phyloP scores from a whole-genome alignment of 2,888 invertebrate species.

The Thalpophila matura region DNA sequence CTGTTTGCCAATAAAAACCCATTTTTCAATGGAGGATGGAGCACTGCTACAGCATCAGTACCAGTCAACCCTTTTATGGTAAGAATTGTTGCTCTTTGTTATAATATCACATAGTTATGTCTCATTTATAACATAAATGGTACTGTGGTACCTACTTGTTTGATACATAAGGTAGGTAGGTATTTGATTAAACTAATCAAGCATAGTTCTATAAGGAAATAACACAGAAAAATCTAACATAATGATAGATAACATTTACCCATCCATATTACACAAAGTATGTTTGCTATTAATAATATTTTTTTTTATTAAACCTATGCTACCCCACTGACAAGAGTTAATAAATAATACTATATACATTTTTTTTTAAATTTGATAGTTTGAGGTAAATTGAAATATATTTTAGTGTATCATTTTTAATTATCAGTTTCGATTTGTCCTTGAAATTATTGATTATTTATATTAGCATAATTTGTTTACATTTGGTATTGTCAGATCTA shows the following conservation, averaged over 20 bases:
- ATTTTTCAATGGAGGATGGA: slow-evolving; percentile 87
- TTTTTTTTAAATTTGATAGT: not conserved
- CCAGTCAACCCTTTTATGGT: slow-evolving; percentile 88
- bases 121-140: not conserved
- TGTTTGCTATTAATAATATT: not conserved
- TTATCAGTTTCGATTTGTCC: slow-evolving; percentile 45
- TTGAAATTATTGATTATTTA: slow-evolving; percentile 52
- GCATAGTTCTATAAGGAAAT: slow-evolving; percentile 14
- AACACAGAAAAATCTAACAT: not conserved
- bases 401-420: slow-evolving; percentile 1
- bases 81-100: slow-evolving; percentile 56
- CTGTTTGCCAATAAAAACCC: slow-evolving; percentile 86
- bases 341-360: too few relatives aligned
- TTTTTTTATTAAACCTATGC: slow-evolving; percentile 7
- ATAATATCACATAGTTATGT: not conserved
- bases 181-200: not conserved
- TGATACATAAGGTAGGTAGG: too few relatives aligned
- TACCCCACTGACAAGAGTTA: too few relatives aligned
- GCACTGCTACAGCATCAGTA: slow-evolving; percentile 72
- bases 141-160: not conserved
- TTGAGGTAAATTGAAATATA: slow-evolving; percentile 21
- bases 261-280: not conserved
- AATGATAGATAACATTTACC: slow-evolving; percentile 17
- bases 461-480: slow-evolving; percentile 57
- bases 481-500: slow-evolving; percentile 55